Evolutionary conservation across 1,140 invertebrate species (phyloP), one percentile per base, ranked within the genome.

Genomic region (Musca vetustissima): DNA sequence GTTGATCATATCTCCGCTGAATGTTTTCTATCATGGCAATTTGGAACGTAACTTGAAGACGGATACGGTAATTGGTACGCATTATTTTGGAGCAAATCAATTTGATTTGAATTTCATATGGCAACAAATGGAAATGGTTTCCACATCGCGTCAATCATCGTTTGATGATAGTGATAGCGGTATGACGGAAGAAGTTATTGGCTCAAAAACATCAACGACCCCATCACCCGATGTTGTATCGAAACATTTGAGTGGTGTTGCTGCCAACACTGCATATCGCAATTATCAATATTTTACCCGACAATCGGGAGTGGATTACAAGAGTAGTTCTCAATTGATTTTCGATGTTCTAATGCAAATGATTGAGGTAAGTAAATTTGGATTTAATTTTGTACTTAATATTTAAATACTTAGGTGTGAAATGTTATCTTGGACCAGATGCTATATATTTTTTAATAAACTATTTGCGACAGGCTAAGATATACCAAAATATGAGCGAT

Each of bases 321-420:
- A 79, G 65, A 83, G 81, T 72, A 81, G 79, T 71, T 76, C 76
- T 25, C 80, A 83, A 72, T 67, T 83, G 70, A 80, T 81, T 19
- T 83, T 79, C 67, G 81, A 83, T 73, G 74, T 83, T 66, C 73
- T 83, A 67, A 78, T 79, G 72, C 80, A 83, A 74, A 78, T 83
- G 73, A 79, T 82, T 74, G 81, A 83, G 78, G 81, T 82, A 66
- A 72, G 76, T 78, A 36, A 24, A 49, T 24, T 52, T 52, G 49
- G n/a, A 21, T 52, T 21, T 52, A 11, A 21, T 21, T 9, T 52
- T 19, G 6, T 43, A 43, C 13, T 32, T 32, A 32, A 9, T 32
- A 4, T 32, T 32, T 32, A n/a, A 32, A 32, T 32, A 32, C 9
- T 32, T 32, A 32, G 3, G 3, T 32, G 3, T 4, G 28, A 32